Conservation (phyloP, 2,113 vertebrate species). For the Passer montanus region DNA sequence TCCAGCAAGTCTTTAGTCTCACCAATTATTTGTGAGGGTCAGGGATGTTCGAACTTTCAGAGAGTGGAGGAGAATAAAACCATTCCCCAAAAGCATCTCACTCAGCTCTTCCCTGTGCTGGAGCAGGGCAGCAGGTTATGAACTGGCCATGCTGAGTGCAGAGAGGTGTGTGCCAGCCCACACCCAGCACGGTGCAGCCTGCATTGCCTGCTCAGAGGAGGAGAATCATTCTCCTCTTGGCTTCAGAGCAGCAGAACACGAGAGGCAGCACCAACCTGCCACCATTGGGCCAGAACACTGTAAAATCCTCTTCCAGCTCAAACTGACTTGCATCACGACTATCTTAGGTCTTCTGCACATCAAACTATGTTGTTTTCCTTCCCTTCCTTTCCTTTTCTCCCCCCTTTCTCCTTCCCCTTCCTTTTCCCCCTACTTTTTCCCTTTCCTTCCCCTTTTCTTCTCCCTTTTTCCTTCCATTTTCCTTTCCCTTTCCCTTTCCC, state of each 20-base stretch:
- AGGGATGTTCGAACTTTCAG: background rate
- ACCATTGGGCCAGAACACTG: background rate
- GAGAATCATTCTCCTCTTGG: background rate
- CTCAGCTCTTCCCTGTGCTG: background rate
- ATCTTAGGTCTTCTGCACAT: background rate
- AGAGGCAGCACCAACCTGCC: background rate
- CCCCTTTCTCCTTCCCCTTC: too few relatives aligned
- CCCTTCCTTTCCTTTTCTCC: too few relatives aligned
- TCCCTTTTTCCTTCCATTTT: too few relatives aligned
- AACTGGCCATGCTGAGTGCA: background rate
- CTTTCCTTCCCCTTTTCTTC: too few relatives aligned
- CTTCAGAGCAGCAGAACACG: background rate
- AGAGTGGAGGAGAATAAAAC: background rate
- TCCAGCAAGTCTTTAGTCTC: background rate
- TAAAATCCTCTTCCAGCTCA: background rate
- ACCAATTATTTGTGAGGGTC: background rate
- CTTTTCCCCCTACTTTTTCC: too few relatives aligned
- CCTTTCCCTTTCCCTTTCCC: too few relatives aligned
- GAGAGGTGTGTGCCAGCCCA: background rate
- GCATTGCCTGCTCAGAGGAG: background rate
- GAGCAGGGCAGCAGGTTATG: background rate
- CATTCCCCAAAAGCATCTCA: background rate
- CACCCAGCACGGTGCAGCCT: accelerated
- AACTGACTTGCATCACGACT: background rate
- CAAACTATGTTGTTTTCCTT: background rate